These are phyloP conservation scores for Campoletis sonorensis DNA, from an alignment of 1,140 invertebrate species.

Conservation along the genomic window DNA sequence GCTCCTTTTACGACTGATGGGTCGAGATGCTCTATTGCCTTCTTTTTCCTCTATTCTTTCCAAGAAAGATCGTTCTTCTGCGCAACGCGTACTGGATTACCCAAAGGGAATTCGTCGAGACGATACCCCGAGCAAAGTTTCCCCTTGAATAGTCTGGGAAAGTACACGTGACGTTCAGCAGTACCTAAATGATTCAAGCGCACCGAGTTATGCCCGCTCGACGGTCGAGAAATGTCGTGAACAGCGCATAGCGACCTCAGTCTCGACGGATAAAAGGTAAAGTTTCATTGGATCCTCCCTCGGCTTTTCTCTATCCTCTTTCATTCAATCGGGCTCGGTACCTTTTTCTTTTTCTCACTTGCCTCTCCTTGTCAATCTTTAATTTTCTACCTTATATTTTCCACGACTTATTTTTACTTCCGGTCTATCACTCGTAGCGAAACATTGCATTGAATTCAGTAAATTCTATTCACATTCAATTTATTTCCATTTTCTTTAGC, in stretches of 20 bases:
- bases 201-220: constrained; percentile 29
- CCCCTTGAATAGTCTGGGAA: constrained; percentile 36
- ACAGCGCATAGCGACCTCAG: constrained; percentile 21
- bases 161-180: constrained; percentile 42
- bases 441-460: neutral
- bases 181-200: constrained; percentile 44
- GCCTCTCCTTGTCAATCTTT: neutral
- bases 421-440: neutral
- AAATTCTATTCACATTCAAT: constrained; percentile 17
- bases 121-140: constrained; percentile 33
- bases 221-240: constrained; percentile 36
- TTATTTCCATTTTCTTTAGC: neutral
- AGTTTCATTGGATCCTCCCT: constrained; percentile 36
- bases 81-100: constrained; percentile 24
- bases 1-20: neutral
- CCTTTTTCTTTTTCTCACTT: neutral
- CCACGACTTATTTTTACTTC: constrained; percentile 4
- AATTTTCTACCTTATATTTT: neutral
- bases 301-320: constrained; percentile 8
- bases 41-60: neutral
- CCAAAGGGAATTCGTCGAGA: constrained; percentile 41
- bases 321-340: constrained; percentile 13
- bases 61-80: neutral
- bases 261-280: constrained; percentile 28
- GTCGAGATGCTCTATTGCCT: neutral